A percentile compares a stretch with the other conserved stretches of the same genome.
Evolutionary conservation across 2,888 invertebrate genomes (phyloP).

Genomic region (Eueremaeus valkanovi): DNA sequence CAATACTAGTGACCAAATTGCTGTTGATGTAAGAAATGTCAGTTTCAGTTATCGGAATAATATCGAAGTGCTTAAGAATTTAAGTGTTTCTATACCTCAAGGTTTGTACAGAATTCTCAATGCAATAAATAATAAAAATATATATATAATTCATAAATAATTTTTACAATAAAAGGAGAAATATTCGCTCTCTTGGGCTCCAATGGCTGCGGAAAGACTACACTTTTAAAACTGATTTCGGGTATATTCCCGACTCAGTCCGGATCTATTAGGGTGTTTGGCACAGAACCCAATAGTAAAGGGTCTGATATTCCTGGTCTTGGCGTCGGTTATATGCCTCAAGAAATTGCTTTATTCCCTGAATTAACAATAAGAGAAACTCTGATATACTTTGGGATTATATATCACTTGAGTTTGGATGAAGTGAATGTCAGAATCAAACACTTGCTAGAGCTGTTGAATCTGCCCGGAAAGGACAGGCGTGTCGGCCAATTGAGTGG

Average conservation of each 20-base stretch:
- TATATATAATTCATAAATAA: too few species aligned
- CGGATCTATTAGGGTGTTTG: slow-evolving; percentile 37
- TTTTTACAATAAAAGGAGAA: slow-evolving; percentile 5
- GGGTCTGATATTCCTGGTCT: slow-evolving; percentile 34
- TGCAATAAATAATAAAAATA: too few species aligned
- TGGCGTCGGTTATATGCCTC: slow-evolving; percentile 43
- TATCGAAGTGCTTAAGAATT: too few species aligned
- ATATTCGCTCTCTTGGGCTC: slow-evolving; percentile 41
- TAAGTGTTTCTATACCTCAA: too few species aligned
- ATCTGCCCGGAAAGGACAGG: slow-evolving; percentile 27
- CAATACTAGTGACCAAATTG: too few species aligned
- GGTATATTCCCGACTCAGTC: slow-evolving; percentile 11
- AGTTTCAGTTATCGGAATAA: too few species aligned
- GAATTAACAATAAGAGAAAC: slow-evolving; percentile 40
- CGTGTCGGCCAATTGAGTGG: slow-evolving; percentile 38
- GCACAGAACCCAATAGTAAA: slow-evolving; percentile 30
- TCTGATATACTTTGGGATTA: slow-evolving; percentile 37
- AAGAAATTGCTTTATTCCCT: slow-evolving; percentile 38
- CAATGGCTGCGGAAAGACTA: slow-evolving; percentile 41
- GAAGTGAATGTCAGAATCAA: slow-evolving; percentile 12
- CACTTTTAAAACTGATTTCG: slow-evolving; percentile 36
- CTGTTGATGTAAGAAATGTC: too few species aligned
- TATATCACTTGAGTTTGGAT: slow-evolving; percentile 23
- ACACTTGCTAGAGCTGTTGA: slow-evolving; percentile 18
- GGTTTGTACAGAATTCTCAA: too few species aligned